Evolutionary conservation across 30 jellyfish, hydroid and myxozoan species (phyloP), one percentile per base, ranked within the genome.

Genomic region (Aurelia sp.): DNA sequence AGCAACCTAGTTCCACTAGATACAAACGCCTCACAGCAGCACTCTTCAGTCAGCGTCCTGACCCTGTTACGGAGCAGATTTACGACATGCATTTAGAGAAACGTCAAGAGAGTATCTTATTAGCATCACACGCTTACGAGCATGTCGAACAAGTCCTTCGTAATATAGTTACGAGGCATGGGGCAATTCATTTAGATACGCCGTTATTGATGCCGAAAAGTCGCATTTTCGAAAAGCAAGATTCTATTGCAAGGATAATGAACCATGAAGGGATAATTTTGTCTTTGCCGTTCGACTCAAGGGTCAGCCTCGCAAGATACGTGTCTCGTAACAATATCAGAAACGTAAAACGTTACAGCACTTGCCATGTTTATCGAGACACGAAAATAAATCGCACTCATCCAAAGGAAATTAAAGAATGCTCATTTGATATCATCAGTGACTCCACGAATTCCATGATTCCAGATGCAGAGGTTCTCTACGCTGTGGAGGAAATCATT

Each of bases 1-100:
- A 70, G 53, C 98, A 92, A 62, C 85, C 95, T 6, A 92, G 92
- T 66, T 92, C 98, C 13, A 78, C 97, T 0, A 66, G 86, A 30
- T 92, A 92, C 76, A 96, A 87, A 65, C 97, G 96, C 20, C 79
- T 92, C 59, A 86, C 92, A 33, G 84, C 98, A 8, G 96, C 97
- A 3, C 66, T 92, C 21, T 92, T 92, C 78, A 70, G 76, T 11
- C 97, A 92, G 72, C 70, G 75, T 27, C 86, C 86, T 18, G 89
- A 82, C 41, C 98, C 98, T 0, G 98, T 78, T 11, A 71, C 89
- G 3, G 98, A 92, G 23, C 96, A 84, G 47, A 81, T 92, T 19
- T 92, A 92, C 62, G 98, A 92, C 66, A 55, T 50, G 69, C 90
- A 74, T 60, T 64, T 80, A 31, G 97, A 82, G 74, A 90, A 96